phyloP scores from a whole-genome alignment of 2,797 vertebrate genomes.

The Microctenopoma steveboyesi region DNA sequence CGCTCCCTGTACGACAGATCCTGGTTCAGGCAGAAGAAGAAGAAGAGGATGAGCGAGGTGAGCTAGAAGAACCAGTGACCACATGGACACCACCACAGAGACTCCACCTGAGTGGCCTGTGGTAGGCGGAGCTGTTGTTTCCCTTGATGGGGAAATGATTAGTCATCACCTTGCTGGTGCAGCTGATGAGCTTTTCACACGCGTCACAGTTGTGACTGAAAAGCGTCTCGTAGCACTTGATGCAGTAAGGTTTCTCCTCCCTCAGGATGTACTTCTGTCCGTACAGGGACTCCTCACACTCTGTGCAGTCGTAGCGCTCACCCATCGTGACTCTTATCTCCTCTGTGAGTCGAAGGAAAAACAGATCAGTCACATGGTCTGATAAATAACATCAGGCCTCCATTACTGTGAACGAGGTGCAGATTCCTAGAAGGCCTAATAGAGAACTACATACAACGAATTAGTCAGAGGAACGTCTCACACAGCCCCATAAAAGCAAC shows the following conservation, averaged over 20 bases:
- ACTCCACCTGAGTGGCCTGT: no score
- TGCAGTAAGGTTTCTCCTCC: constrained; percentile 90
- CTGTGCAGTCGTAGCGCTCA: constrained; percentile 89
- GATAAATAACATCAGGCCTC: constrained; percentile 15
- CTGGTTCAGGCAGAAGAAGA: constrained; percentile 66
- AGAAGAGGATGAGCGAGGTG: no score
- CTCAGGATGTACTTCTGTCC: constrained; percentile 93
- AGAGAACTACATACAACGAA: constrained; percentile 35
- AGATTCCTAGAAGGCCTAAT: constrained; percentile 17
- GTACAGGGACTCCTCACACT: constrained; percentile 90
- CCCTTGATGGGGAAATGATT: no score
- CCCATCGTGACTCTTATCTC: constrained; percentile 81
- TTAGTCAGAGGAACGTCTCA: constrained; percentile 49
- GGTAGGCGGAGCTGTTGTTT: no score
- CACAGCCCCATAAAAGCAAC: neutral
- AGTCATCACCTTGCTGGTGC: constrained; percentile 90
- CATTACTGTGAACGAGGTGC: neutral
- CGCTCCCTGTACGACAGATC: constrained; percentile 94
- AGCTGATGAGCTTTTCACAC: constrained; percentile 89
- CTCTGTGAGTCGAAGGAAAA: neutral
- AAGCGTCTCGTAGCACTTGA: constrained; percentile 90
- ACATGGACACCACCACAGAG: no score
- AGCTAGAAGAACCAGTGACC: no score
- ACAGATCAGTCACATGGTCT: constrained; percentile 15
- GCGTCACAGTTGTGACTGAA: constrained; percentile 91